These are phyloP conservation scores for Salmo trutta DNA, from an alignment of 2,797 vertebrate genomes.

Conservation along the genomic window DNA sequence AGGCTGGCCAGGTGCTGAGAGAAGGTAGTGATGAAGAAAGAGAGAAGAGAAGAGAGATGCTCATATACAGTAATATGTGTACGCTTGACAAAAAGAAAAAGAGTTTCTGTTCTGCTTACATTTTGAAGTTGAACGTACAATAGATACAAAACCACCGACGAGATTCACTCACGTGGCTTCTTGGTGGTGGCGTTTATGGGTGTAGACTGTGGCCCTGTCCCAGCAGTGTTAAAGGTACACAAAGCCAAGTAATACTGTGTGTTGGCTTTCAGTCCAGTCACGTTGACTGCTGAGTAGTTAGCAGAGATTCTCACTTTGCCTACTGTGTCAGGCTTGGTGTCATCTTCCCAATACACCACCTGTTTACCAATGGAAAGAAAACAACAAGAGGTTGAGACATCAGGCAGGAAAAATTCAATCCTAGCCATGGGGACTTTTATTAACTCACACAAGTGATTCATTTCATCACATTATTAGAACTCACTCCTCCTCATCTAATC, in stretches of 20 bases:
- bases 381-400: neutral
- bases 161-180: conserved; percentile 85
- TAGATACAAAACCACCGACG: neutral
- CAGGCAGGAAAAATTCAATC: conserved; percentile 12
- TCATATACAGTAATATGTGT: neutral
- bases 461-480: conserved; percentile 40
- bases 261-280: conserved; percentile 85
- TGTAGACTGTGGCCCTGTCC: conserved; percentile 85
- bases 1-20: conserved; percentile 87
- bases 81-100: neutral
- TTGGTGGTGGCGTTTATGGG: conserved; percentile 91
- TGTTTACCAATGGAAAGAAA: conserved; percentile 49
- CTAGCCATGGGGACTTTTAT: neutral
- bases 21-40: conserved; percentile 2
- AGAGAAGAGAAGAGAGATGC: neutral
- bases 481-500: conserved; percentile 36
- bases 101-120: neutral
- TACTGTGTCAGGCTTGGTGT: conserved; percentile 86
- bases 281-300: conserved; percentile 84
- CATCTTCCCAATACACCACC: conserved; percentile 92
- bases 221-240: conserved; percentile 91
- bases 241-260: conserved; percentile 85
- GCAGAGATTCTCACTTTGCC: conserved; percentile 85
- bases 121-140: neutral
- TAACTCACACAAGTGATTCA: neutral